Base-by-base conservation (phyloP, 2,797 vertebrate species). In the Poecilia wingei region DNA sequence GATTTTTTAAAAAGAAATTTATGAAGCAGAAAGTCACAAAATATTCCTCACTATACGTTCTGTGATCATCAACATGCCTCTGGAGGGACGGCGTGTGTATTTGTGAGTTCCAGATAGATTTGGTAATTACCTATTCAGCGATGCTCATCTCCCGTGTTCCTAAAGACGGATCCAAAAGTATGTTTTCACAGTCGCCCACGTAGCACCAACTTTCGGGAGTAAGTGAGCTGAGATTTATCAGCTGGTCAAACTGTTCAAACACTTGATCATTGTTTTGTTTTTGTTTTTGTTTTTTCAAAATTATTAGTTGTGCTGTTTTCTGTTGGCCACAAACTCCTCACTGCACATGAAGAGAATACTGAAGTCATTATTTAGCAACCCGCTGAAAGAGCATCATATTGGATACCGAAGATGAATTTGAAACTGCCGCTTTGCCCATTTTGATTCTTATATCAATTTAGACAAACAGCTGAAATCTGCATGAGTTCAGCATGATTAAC, bases 281-380 rank as follows among this genome's bases (percentile, higher is more conserved):
- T 53, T 51, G 0, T 20, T 85, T 92, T 90, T 93, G 91, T 93
- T 92, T 86, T 93, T 93, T 91, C 88, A 90, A 87, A 93, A 94
- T 64, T 79, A 86, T 82, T 81, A 55, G 77, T 79, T 83, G 77
- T 74, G 47, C 74, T 74, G 70, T 25, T 47, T 71, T 69, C 4
- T 7, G 72, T 66, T 25, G 76, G 72, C 80, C 39, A 83, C 77
- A 84, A 59, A 79, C 79, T 79, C 76, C 73, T 81, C 61, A 33
- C 14, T 33, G 16, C 31, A 33, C 16, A 64, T 7, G 33, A 36
- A 36, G 31, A 18, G n/a, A 39, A 61, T 81, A 77, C 82, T 81
- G 22, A 71, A 66, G 75, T 71, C 80, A 75, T 41, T 51, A 36
- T 57, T 83, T 75, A 80, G 73, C 83, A 84, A 92, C 72, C 61